A percentile compares a stretch with the other conserved stretches of the same genome.
phyloP scores from a whole-genome alignment of 2,113 vertebrate genomes.

The Mola mola region DNA sequence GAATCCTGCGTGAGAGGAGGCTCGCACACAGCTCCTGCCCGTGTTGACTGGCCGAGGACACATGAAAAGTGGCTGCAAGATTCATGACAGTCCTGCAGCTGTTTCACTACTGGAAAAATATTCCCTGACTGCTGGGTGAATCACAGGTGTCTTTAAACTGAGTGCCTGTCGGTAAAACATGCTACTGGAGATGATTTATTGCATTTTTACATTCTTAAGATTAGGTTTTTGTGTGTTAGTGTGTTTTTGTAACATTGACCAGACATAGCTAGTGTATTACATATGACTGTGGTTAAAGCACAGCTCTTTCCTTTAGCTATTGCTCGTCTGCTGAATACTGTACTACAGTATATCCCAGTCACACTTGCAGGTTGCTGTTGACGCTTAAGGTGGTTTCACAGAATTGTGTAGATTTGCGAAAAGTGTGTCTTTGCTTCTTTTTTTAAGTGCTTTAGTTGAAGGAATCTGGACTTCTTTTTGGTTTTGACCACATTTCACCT shows the following conservation, averaged over 20 bases:
- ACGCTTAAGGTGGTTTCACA: not conserved
- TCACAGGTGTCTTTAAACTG: conserved; percentile 44
- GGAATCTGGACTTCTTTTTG: too few relatives aligned
- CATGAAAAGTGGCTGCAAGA: too few relatives aligned
- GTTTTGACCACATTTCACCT: too few relatives aligned
- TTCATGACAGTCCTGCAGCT: too few relatives aligned
- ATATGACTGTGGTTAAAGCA: conserved; percentile 1
- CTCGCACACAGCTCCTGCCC: conserved; percentile 51
- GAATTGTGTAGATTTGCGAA: not conserved
- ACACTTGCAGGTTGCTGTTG: not conserved
- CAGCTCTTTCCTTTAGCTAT: not conserved
- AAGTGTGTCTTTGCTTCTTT: too few relatives aligned
- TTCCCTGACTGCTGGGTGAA: conserved; percentile 40
- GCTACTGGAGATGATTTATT: conserved; percentile 50
- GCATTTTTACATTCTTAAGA: conserved; percentile 46
- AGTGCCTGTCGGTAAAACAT: conserved; percentile 40
- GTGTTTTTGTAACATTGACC: conserved; percentile 17
- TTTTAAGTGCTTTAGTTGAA: too few relatives aligned
- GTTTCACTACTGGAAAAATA: conserved; percentile 42
- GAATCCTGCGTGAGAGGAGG: conserved; percentile 59
- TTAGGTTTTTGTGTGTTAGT: too few relatives aligned
- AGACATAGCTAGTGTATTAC: conserved; percentile 22
- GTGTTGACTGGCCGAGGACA: conserved; percentile 59
- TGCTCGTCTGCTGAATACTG: conserved; percentile 22
- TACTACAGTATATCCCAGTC: too few relatives aligned